These are phyloP conservation scores for Pachyrhynchus sulphureomaculatus DNA, from an alignment of 1,140 invertebrate species.

Conservation along the genomic window DNA sequence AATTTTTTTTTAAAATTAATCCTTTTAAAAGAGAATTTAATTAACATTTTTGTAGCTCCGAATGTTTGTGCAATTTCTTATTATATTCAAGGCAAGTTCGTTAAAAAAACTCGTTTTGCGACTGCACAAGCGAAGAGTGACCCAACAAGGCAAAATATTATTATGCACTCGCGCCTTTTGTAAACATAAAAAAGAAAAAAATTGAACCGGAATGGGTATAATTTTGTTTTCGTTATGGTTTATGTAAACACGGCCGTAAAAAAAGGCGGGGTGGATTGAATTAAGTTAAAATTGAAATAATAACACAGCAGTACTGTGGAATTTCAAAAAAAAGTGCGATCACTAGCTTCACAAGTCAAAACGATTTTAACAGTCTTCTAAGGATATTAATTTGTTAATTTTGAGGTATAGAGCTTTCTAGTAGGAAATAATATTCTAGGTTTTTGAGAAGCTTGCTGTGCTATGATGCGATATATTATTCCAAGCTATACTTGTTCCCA, in stretches of 20 bases:
- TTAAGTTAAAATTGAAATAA: too few relatives aligned
- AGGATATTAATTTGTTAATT: too few relatives aligned
- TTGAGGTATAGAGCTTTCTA: too few relatives aligned
- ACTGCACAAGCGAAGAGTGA: not conserved
- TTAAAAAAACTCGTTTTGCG: slow-evolving; percentile 11
- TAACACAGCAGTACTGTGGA: too few relatives aligned
- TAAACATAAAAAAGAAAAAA: slow-evolving; percentile 2
- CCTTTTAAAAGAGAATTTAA: slow-evolving; percentile 7
- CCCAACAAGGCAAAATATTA: slow-evolving; percentile 10
- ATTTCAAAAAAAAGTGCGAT: too few relatives aligned
- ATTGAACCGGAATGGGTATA: not conserved
- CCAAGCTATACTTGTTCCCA: too few relatives aligned
- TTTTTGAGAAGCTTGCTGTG: too few relatives aligned
- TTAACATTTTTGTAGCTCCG: slow-evolving; percentile 8
- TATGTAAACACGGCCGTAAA: not conserved
- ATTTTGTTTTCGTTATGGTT: slow-evolving; percentile 3
- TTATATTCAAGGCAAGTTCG: slow-evolving; percentile 15
- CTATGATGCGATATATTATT: too few relatives aligned
- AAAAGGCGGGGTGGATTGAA: not conserved
- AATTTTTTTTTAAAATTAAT: too few relatives aligned
- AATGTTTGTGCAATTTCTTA: slow-evolving; percentile 9
- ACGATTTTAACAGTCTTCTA: too few relatives aligned
- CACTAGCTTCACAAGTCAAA: too few relatives aligned
- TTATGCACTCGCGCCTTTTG: not conserved
- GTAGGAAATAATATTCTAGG: too few relatives aligned